These are phyloP conservation scores for Orchesella cincta DNA, from an alignment of 1,140 invertebrate species.

Conservation along the genomic window DNA sequence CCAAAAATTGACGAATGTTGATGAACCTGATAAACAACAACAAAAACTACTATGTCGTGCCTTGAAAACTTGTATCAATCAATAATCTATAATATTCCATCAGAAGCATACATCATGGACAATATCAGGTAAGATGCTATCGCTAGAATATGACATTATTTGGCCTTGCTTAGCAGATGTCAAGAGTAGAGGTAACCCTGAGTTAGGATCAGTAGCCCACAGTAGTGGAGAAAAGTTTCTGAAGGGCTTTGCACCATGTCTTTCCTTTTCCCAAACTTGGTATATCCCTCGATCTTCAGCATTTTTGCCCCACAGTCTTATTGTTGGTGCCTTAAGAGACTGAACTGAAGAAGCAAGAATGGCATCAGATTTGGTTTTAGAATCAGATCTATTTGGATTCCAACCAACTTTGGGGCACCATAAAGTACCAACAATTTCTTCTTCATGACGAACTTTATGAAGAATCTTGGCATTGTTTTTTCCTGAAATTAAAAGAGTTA, in stretches of 20 bases:
- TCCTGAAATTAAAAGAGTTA: conserved; percentile 22
- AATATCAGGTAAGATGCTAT: background rate
- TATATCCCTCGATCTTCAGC: conserved; percentile 42
- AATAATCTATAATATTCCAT: background rate
- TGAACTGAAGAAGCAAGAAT: conserved; percentile 37
- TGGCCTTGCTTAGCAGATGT: conserved; percentile 26
- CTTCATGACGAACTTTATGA: conserved; percentile 43
- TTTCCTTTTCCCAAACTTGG: conserved; percentile 28
- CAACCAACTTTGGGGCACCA: conserved; percentile 41
- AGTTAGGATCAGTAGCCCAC: conserved; percentile 38
- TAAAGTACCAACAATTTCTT: conserved; percentile 33
- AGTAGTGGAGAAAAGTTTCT: conserved; percentile 27
- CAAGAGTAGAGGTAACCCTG: background rate
- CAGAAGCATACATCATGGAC: conserved; percentile 32
- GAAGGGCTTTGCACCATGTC: background rate
- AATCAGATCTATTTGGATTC: conserved; percentile 10
- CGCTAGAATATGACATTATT: conserved; percentile 23
- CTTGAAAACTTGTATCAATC: background rate
- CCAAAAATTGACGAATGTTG: conserved; percentile 36
- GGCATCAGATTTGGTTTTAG: background rate
- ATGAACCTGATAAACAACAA: conserved; percentile 13
- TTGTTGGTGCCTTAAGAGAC: conserved; percentile 30
- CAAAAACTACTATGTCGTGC: background rate
- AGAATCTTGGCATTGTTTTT: conserved; percentile 32
- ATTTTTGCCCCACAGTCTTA: conserved; percentile 44